Conservation (phyloP, 2,113 vertebrate genomes). For the Pomatostomus ruficeps region DNA sequence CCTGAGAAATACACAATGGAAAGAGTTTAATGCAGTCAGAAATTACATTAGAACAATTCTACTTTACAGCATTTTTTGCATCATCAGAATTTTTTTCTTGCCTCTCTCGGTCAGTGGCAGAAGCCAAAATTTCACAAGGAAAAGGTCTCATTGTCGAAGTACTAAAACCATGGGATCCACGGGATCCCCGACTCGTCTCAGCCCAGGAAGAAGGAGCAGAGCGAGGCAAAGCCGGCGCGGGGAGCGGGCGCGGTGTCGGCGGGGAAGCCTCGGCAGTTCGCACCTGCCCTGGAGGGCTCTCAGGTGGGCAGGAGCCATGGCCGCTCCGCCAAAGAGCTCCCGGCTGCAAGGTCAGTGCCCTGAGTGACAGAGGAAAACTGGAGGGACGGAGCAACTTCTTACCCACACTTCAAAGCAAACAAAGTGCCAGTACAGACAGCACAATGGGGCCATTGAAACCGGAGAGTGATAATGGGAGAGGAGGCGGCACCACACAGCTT, state of each 20-base stretch:
- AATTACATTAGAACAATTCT: not conserved
- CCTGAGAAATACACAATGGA: conserved; percentile 35
- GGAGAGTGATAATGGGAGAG: conserved; percentile 50
- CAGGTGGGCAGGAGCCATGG: not conserved
- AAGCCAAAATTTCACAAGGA: not conserved
- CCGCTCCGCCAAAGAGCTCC: not conserved
- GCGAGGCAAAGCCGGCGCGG: not conserved
- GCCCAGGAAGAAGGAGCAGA: not conserved
- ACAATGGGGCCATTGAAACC: conserved; percentile 61
- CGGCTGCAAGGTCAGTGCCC: not conserved
- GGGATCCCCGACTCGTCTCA: not conserved
- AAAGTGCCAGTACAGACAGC: not conserved
- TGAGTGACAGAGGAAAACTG: not conserved
- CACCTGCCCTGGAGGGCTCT: not conserved
- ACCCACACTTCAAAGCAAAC: conserved; percentile 39
- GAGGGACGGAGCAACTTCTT: conserved; percentile 34
- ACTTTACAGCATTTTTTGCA: not conserved
- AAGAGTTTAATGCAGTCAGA: conserved; percentile 14
- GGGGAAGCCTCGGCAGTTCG: not conserved
- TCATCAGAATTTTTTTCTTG: not conserved
- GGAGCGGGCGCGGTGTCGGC: accelerated
- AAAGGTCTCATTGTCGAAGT: not conserved
- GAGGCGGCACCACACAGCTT: conserved; percentile 47
- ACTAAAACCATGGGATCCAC: accelerated
- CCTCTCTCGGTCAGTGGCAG: not conserved